Conservation (phyloP, 2,113 vertebrate genomes). For the Hippotragus niger region DNA sequence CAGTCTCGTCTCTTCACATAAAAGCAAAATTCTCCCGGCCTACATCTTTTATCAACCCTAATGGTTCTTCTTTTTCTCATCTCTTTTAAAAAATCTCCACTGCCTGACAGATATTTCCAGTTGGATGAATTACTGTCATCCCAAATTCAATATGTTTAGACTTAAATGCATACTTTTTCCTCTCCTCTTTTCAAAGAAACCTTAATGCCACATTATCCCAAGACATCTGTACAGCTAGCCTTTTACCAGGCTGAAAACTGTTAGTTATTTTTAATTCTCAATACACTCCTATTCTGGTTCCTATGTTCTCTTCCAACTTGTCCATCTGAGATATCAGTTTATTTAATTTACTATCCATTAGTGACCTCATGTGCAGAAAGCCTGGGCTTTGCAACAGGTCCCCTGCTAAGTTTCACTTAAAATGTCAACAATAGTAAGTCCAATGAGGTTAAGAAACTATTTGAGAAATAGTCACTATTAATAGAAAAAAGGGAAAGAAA, state of each 20-base stretch:
- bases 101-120: neutral
- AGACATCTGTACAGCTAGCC: neutral
- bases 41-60: neutral
- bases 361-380: neutral
- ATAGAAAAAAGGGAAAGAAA: neutral
- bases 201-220: neutral
- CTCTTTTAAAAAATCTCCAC: neutral
- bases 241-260: neutral
- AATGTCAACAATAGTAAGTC: neutral
- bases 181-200: neutral
- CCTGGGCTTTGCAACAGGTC: neutral
- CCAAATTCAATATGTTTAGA: neutral
- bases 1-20: neutral
- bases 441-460: neutral
- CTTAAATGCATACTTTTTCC: neutral
- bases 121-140: neutral
- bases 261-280: conserved; percentile 11
- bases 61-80: neutral
- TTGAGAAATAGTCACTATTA: neutral
- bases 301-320: neutral
- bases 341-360: conserved; percentile 35
- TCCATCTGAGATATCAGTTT: neutral
- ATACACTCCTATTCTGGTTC: neutral
- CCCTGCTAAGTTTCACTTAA: neutral
- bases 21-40: neutral